Evolutionary conservation across 2,888 invertebrate species (phyloP).

Genomic region (Polyommatus icarus): DNA sequence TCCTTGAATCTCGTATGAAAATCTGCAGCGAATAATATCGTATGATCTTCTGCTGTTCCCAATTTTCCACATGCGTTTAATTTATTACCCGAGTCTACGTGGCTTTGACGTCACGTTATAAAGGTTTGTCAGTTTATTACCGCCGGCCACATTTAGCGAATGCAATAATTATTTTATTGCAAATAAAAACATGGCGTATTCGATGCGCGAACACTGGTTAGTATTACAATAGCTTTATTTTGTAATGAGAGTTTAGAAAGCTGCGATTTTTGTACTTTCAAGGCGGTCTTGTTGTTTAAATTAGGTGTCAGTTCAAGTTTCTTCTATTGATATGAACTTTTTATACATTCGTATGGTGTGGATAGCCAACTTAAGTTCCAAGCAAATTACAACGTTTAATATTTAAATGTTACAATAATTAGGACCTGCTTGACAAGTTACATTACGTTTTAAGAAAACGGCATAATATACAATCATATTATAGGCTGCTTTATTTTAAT

Average conservation of each 20-base stretch:
- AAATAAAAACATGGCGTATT: constrained; percentile 25
- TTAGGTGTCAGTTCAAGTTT: no score
- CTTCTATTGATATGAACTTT: no score
- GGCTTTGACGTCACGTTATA: constrained; percentile 28
- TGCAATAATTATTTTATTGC: constrained; percentile 28
- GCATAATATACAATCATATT: no score
- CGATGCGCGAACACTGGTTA: constrained; percentile 13
- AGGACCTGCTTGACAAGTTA: no score
- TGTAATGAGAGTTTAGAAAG: not conserved
- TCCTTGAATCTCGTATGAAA: not conserved
- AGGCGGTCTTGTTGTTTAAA: not conserved
- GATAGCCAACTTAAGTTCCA: no score
- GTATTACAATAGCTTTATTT: constrained; percentile 13
- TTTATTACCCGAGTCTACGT: constrained; percentile 28
- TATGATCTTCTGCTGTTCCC: constrained; percentile 24
- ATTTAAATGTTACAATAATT: no score
- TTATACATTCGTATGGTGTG: no score
- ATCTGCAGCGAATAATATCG: not conserved
- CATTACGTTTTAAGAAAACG: no score
- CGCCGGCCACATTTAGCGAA: constrained; percentile 27
- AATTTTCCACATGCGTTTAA: constrained; percentile 30
- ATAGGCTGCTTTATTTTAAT: not conserved
- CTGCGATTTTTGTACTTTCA: not conserved
- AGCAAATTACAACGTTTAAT: no score
- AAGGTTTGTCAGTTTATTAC: constrained; percentile 30